Evolutionary conservation across 2,113 vertebrate species (phyloP).

Genomic region (Passer domesticus): DNA sequence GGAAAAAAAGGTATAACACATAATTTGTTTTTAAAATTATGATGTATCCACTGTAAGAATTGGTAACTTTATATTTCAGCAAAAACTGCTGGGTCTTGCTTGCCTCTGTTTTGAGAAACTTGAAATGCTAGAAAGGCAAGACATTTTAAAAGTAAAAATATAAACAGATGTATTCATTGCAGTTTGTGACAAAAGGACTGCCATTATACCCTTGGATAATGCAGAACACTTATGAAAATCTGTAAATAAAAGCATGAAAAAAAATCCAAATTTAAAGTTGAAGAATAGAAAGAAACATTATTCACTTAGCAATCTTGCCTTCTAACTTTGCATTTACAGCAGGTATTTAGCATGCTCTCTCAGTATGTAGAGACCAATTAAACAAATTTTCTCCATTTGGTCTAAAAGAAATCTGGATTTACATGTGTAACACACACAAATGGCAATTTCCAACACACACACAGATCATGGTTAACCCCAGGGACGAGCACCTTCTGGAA

Average conservation of each 20-base stretch:
- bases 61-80: not conserved
- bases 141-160: not conserved
- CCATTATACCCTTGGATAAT: not conserved
- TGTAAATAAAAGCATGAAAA: not conserved
- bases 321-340: not conserved
- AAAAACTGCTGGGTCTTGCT: not conserved
- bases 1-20: not conserved
- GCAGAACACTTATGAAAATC: not conserved
- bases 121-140: not conserved
- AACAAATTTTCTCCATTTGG: not conserved
- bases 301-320: not conserved
- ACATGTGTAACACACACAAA: not conserved
- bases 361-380: not conserved
- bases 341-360: not conserved
- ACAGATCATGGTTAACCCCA: not conserved
- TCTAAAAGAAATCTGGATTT: not conserved
- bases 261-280: not conserved
- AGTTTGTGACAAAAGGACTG: not conserved
- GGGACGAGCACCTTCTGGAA: fast-evolving
- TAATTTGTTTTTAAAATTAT: not conserved
- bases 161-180: not conserved
- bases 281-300: not conserved
- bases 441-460: not conserved
- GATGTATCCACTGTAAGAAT: not conserved
- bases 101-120: not conserved